phyloP scores from a whole-genome alignment of 2,797 vertebrate genomes.

The Rhynchonycteris naso region DNA sequence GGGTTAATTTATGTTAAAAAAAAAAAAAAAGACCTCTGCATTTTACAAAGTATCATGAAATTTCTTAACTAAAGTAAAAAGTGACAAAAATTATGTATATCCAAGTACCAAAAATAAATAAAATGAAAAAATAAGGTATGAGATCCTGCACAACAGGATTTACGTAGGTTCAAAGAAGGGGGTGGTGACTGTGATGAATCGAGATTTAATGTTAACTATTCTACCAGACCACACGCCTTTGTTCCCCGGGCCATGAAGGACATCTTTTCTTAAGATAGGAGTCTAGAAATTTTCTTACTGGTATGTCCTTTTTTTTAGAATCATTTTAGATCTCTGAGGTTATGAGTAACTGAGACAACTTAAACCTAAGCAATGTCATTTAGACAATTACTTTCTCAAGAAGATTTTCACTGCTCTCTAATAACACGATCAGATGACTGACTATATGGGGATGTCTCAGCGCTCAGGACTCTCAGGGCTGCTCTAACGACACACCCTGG shows the following conservation, averaged over 20 bases:
- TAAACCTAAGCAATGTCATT: background rate
- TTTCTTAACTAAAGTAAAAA: background rate
- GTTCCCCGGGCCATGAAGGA: background rate
- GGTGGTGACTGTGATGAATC: background rate
- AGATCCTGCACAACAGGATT: background rate
- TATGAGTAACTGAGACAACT: background rate
- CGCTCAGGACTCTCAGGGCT: background rate
- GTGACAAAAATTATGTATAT: background rate
- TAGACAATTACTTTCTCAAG: background rate
- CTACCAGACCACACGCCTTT: accelerated
- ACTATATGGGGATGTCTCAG: background rate
- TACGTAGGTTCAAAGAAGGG: no score
- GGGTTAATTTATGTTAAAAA: no score
- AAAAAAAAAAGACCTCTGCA: background rate
- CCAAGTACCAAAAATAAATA: background rate
- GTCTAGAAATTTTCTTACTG: background rate
- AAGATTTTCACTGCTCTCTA: background rate
- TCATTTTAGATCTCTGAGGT: background rate
- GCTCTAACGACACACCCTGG: background rate
- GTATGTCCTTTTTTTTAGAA: background rate
- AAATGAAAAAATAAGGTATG: background rate
- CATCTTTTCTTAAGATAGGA: background rate
- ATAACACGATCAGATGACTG: background rate
- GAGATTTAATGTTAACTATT: background rate
- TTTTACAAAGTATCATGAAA: background rate